Conservation (phyloP, 2,888 invertebrate species). For the Rosalia funebris region DNA sequence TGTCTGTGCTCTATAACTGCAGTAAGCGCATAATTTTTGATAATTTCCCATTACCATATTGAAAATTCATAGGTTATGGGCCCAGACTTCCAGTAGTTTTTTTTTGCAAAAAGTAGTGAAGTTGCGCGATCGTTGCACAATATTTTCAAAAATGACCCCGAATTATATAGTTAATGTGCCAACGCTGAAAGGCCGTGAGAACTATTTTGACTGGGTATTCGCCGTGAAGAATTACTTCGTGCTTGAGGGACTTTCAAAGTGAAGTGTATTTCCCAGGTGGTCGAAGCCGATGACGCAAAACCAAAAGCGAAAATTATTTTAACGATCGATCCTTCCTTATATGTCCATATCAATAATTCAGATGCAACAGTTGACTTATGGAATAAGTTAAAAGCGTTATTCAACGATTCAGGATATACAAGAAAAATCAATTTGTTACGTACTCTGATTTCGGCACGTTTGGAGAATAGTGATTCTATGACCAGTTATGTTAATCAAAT, state of each 20-base stretch:
- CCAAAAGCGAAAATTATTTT: slow-evolving; percentile 39
- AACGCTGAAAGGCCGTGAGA: slow-evolving; percentile 39
- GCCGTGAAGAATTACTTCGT: slow-evolving; percentile 45
- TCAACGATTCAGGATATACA: slow-evolving; percentile 39
- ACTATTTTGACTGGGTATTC: slow-evolving; percentile 43
- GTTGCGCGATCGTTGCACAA: neutral
- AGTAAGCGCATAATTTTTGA: too few species aligned
- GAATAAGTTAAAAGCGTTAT: slow-evolving; percentile 40
- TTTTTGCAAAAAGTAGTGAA: neutral
- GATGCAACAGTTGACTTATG: slow-evolving; percentile 40
- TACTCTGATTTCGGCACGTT: slow-evolving; percentile 28
- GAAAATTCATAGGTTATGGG: neutral
- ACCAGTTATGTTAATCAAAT: neutral
- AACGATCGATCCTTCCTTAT: slow-evolving; percentile 40
- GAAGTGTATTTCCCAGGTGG: slow-evolving; percentile 19
- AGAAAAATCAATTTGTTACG: slow-evolving; percentile 38
- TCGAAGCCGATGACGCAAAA: slow-evolving; percentile 29
- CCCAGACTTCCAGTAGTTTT: too few species aligned
- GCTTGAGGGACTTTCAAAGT: slow-evolving; percentile 35
- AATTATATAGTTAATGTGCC: slow-evolving; percentile 35
- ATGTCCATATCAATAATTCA: slow-evolving; percentile 42
- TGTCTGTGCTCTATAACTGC: too few species aligned
- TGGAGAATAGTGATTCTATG: slow-evolving; percentile 1
- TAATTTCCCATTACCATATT: too few species aligned
- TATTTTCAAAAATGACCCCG: neutral